Evolutionary conservation across 2,113 vertebrate genomes (phyloP), one percentile per base, ranked within the genome.

Genomic region (Phaethornis superciliosus): DNA sequence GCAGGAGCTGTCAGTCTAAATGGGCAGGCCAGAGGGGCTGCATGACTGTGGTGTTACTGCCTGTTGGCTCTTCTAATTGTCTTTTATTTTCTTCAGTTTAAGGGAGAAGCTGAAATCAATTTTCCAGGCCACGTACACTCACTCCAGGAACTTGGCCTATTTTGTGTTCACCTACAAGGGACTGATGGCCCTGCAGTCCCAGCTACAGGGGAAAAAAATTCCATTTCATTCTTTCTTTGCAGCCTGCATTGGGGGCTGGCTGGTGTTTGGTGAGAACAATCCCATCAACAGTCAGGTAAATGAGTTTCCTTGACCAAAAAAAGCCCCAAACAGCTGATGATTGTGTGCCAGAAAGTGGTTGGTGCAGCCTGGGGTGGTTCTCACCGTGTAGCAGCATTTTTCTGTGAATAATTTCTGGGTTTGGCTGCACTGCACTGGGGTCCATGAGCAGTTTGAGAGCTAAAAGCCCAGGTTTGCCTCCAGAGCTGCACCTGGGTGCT

Each of bases 111-210:
- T 99, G 84, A 96, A 77, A 79, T 97, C 98, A 62, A 98, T 99
- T 87, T 93, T 98, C 55, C 98, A 98, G 93, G 99, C 99, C 46
- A 99, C 99, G 0, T 99, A 99, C 88, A 98, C 97, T 5, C 99
- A 99, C 77, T 99, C 99, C 46, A 91, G 98, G 95, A 99, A 99
- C 95, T 96, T 99, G 96, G 99, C 99, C 0, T 98, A 60, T 93
- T 99, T 99, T 47, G 99, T 99, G 81, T 99, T 99, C 91, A 97
- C 97, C 22, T 99, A 99, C 96, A 99, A 99, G 95, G 98, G 98
- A 10, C 97, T 99, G 49, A 98, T 98, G 56, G 97, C 98, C 2
- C 44, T 98, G 37, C 99, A 99, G 97, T 96, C 98, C 81, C 95
- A 8, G 22, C 67, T 98, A 28, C 99, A 99, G 92, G 98, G 99